These are phyloP conservation scores for Hydractinia symbiolongicarpus DNA, from an alignment of 30 jellyfish, hydroid and myxozoan genomes.

Conservation along the genomic window DNA sequence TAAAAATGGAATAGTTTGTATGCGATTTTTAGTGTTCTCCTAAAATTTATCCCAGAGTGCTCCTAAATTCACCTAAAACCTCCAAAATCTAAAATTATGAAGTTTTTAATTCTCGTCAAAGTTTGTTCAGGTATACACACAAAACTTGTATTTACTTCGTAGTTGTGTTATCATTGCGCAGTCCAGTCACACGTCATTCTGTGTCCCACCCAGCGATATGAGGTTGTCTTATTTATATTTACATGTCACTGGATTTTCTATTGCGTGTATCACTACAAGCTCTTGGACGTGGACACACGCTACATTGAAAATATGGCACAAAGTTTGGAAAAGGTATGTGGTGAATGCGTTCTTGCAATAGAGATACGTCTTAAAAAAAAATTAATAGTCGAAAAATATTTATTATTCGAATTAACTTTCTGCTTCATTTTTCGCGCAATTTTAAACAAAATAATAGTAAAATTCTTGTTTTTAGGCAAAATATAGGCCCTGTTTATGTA, in stretches of 20 bases:
- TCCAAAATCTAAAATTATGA: no score
- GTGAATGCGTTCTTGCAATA: no score
- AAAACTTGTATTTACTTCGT: not conserved
- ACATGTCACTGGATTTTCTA: not conserved
- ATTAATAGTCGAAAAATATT: not conserved
- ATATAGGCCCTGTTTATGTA: no score
- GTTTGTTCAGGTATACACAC: no score
- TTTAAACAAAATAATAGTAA: not conserved
- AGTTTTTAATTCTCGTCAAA: no score
- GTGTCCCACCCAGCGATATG: not conserved
- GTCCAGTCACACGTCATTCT: not conserved
- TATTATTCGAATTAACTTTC: not conserved
- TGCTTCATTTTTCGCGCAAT: not conserved
- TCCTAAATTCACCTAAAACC: no score
- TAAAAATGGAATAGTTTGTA: no score
- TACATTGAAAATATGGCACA: conserved; percentile 62
- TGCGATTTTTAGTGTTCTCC: no score
- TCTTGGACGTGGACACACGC: conserved; percentile 87
- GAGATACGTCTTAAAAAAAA: not conserved
- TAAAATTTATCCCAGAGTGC: no score
- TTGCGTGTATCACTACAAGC: conserved; percentile 23
- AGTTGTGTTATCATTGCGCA: not conserved
- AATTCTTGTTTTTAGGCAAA: no score
- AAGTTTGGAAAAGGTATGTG: conserved; percentile 61
- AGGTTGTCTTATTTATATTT: not conserved